These are phyloP conservation scores for Wasmannia auropunctata DNA, from an alignment of 1,140 invertebrate species.

Conservation along the genomic window DNA sequence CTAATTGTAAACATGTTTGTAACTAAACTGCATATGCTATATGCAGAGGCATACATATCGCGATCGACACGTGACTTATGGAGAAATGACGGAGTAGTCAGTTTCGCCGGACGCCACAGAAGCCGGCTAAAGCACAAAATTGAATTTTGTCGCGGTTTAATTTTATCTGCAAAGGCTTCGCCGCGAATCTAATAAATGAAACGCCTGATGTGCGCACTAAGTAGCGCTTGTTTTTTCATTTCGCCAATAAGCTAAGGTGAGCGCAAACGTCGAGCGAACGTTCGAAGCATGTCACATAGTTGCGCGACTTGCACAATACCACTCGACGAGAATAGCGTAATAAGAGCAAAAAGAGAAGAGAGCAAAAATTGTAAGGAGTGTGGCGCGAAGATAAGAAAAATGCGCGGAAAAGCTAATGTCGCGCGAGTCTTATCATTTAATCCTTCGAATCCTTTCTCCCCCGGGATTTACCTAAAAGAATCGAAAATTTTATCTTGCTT, in stretches of 20 bases:
- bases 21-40: background rate
- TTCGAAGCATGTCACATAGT: background rate
- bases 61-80: constrained; percentile 31
- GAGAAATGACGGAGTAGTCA: constrained; percentile 33
- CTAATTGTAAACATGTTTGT: constrained; percentile 5
- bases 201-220: constrained; percentile 13
- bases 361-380: background rate
- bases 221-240: background rate
- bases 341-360: background rate
- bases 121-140: constrained; percentile 77
- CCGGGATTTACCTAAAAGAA: background rate
- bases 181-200: constrained; percentile 76
- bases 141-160: constrained; percentile 51
- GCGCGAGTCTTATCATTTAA: constrained; percentile 3
- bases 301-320: background rate
- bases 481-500: constrained; percentile 1
- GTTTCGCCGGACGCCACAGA: constrained; percentile 68
- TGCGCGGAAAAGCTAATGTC: background rate
- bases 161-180: constrained; percentile 77
- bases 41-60: background rate
- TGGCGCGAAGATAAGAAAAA: background rate
- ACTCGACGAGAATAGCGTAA: background rate
- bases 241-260: background rate
- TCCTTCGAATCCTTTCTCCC: background rate
- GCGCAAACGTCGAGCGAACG: background rate